Percentiles rank a stretch among this genome's conserved stretches.
Conservation (phyloP, 1,140 invertebrate genomes). For the Leptonema lineaticorne region DNA sequence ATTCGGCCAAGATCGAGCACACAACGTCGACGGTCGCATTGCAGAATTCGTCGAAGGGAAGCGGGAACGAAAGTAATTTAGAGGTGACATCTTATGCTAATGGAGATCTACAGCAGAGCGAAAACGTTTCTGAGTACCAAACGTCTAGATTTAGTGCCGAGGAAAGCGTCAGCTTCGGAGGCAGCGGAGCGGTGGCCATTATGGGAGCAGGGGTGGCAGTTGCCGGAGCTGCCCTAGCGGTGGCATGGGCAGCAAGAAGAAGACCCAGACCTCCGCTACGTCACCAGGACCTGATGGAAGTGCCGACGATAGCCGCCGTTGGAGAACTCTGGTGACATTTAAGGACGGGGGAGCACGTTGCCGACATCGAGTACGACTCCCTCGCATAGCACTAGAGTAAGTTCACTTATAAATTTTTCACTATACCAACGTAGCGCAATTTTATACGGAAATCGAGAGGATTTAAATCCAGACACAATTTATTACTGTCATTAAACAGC, state of each 20-base stretch:
- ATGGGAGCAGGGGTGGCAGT: slow-evolving; percentile 53
- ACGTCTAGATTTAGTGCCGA: slow-evolving; percentile 50
- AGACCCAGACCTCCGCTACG: slow-evolving; percentile 44
- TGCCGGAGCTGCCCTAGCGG: slow-evolving; percentile 48
- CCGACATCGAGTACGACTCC: slow-evolving; percentile 59
- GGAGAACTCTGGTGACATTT: slow-evolving; percentile 71
- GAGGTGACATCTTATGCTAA: not conserved
- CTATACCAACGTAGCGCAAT: too few relatives aligned
- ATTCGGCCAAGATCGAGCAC: slow-evolving; percentile 7
- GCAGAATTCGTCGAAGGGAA: not conserved
- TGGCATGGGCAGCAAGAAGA: slow-evolving; percentile 47
- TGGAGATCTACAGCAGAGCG: slow-evolving; percentile 16
- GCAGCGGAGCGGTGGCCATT: slow-evolving; percentile 43
- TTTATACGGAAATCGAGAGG: too few relatives aligned
- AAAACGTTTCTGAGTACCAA: slow-evolving; percentile 43
- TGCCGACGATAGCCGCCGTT: slow-evolving; percentile 64
- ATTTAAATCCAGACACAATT: too few relatives aligned
- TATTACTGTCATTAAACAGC: too few relatives aligned
- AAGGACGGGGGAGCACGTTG: slow-evolving; percentile 56
- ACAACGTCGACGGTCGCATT: not conserved
- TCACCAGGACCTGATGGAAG: slow-evolving; percentile 64
- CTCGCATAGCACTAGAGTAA: slow-evolving; percentile 56
- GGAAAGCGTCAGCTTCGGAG: slow-evolving; percentile 47
- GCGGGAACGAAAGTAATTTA: not conserved
- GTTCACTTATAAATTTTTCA: slow-evolving; percentile 42